Conservation (phyloP, 2,888 invertebrate genomes). For the Encarsia formosa region DNA sequence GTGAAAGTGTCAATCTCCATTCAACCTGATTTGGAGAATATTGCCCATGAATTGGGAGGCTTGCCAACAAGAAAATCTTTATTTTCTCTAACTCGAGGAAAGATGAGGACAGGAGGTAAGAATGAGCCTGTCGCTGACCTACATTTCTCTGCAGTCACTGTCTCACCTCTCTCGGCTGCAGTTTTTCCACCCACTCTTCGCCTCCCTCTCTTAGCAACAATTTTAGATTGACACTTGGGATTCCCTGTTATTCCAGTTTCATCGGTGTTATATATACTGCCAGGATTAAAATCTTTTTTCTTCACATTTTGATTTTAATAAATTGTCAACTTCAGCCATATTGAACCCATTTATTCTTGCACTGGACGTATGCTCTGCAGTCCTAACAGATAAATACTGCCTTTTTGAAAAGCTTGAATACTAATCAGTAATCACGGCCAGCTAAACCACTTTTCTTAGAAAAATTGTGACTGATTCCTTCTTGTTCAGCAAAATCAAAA, state of each 20-base stretch:
- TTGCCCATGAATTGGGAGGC: neutral
- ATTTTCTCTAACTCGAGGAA: neutral
- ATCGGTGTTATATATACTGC: too few relatives aligned
- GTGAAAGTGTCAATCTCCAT: neutral
- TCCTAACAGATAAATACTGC: conserved; percentile 41
- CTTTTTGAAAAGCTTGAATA: conserved; percentile 1
- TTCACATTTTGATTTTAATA: neutral
- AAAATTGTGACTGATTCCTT: neutral
- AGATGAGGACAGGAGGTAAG: neutral
- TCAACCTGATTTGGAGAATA: neutral
- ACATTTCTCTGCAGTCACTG: neutral
- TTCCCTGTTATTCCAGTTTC: too few relatives aligned
- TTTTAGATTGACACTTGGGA: neutral
- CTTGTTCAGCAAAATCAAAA: neutral
- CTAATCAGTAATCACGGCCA: conserved; percentile 2
- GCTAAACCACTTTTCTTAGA: too few relatives aligned
- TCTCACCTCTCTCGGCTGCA: neutral
- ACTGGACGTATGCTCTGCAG: too few relatives aligned
- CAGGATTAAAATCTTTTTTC: neutral
- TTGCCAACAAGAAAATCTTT: neutral
- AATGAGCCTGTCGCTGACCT: neutral
- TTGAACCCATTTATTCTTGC: too few relatives aligned
- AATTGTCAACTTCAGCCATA: too few relatives aligned
- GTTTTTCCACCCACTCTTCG: neutral
- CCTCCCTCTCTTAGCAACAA: neutral